These are phyloP conservation scores for Halocaridina rubra DNA, from an alignment of 2,888 invertebrate species.

Conservation along the genomic window DNA sequence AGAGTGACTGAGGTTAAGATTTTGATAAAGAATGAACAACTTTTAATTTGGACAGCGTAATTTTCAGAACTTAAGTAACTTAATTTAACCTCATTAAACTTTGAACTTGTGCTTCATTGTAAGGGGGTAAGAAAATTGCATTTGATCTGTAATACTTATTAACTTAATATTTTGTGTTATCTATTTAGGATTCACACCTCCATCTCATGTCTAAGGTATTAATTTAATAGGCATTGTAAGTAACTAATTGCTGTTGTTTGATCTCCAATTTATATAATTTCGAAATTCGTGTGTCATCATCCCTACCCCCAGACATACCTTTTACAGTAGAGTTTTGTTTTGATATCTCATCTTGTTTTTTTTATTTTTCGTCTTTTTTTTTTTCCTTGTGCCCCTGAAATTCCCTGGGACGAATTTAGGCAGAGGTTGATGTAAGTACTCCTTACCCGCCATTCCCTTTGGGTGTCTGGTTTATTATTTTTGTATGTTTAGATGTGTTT, in stretches of 20 bases:
- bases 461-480: conserved; percentile 37
- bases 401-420: conserved; percentile 70
- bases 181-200: conserved; percentile 39
- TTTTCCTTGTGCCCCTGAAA: conserved; percentile 52
- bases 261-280: not conserved
- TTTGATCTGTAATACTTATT: not conserved
- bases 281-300: not conserved
- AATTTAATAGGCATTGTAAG: conserved; percentile 54
- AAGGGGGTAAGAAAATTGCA: not conserved
- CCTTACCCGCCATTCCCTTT: conserved; percentile 38
- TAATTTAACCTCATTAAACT: no score
- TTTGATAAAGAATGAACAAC: no score
- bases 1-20: no score
- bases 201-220: conserved; percentile 47
- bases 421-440: conserved; percentile 80
- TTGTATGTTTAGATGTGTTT: conserved; percentile 33
- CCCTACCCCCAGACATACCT: not conserved
- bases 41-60: no score
- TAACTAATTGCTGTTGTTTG: conserved; percentile 35
- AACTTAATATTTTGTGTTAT: conserved; percentile 48
- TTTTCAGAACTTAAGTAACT: no score
- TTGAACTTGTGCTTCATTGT: no score
- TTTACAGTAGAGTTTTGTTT: conserved; percentile 30
- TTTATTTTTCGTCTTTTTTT: conserved; percentile 45
- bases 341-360: conserved; percentile 40